Conservation (phyloP, 2,797 vertebrate genomes). For the Champsocephalus esox region DNA sequence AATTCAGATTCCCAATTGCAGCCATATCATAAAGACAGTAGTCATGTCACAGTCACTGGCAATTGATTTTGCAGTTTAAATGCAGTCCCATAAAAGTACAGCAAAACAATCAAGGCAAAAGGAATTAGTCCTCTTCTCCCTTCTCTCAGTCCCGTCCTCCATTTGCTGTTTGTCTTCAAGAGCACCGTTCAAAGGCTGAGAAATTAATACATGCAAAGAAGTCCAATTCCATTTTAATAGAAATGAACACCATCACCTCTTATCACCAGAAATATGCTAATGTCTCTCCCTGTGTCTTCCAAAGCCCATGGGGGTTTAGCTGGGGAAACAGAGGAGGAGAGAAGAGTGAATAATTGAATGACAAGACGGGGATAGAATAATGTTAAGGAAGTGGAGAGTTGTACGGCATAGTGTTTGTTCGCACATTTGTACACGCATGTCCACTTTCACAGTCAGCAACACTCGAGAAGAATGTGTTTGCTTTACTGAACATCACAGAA, state of each 20-base stretch:
- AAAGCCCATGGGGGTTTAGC: slow-evolving; percentile 47
- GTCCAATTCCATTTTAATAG: slow-evolving; percentile 74
- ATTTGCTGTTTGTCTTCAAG: slow-evolving; percentile 65
- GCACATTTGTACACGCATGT: slow-evolving; percentile 23
- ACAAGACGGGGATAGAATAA: slow-evolving; percentile 48
- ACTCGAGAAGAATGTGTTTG: slow-evolving; percentile 1
- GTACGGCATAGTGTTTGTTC: slow-evolving; percentile 13
- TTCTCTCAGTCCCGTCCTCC: slow-evolving; percentile 24
- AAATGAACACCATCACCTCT: slow-evolving; percentile 70
- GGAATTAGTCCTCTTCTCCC: slow-evolving; percentile 1
- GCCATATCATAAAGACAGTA: neutral
- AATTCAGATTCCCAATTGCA: neutral
- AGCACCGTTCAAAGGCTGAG: slow-evolving; percentile 42
- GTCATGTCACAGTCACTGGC: neutral
- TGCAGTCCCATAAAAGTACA: neutral
- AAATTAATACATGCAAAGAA: slow-evolving; percentile 74
- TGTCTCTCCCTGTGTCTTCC: slow-evolving; percentile 56
- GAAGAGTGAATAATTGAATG: slow-evolving; percentile 51
- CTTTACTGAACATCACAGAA: neutral
- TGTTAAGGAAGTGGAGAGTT: slow-evolving; percentile 19
- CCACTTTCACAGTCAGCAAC: slow-evolving; percentile 7
- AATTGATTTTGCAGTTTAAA: neutral
- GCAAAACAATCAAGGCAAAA: slow-evolving; percentile 1
- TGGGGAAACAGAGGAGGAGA: slow-evolving; percentile 30
- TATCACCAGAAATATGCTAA: slow-evolving; percentile 77